These are phyloP conservation scores for Irena cyanogastra DNA, from an alignment of 2,113 vertebrate species.

Conservation along the genomic window DNA sequence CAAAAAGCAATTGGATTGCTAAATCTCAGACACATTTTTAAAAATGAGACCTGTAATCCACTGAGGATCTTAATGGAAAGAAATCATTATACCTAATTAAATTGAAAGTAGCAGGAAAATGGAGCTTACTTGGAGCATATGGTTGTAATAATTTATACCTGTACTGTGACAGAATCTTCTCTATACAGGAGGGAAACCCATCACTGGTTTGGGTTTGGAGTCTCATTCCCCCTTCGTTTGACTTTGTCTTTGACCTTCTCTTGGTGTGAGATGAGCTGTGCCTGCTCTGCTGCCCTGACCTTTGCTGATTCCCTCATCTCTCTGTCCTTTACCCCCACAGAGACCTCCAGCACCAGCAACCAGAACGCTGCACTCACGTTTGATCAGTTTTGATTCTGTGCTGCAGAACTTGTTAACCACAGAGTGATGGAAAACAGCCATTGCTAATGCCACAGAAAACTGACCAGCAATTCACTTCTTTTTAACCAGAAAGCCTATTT, in stretches of 20 bases:
- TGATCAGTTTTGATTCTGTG: not conserved
- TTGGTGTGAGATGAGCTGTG: not conserved
- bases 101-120: conserved; percentile 15
- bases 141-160: not conserved
- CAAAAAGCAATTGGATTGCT: not conserved
- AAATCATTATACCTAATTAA: conserved; percentile 44
- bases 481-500: not conserved
- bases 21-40: not conserved
- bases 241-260: not conserved
- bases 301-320: not conserved
- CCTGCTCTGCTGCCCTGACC: not conserved
- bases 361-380: not conserved
- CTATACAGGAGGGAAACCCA: not conserved
- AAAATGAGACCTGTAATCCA: conserved; percentile 35
- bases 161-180: not conserved
- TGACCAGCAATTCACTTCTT: not conserved
- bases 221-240: not conserved
- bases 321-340: not conserved
- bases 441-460: not conserved
- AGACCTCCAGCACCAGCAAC: not conserved
- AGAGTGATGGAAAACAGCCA: not conserved
- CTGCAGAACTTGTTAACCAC: not conserved
- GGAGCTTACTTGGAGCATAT: not conserved
- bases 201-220: not conserved
- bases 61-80: conserved; percentile 38